Evolutionary conservation across 2,888 invertebrate species (phyloP), one percentile per base, ranked within the genome.

Genomic region (Phaedon cochleariae): DNA sequence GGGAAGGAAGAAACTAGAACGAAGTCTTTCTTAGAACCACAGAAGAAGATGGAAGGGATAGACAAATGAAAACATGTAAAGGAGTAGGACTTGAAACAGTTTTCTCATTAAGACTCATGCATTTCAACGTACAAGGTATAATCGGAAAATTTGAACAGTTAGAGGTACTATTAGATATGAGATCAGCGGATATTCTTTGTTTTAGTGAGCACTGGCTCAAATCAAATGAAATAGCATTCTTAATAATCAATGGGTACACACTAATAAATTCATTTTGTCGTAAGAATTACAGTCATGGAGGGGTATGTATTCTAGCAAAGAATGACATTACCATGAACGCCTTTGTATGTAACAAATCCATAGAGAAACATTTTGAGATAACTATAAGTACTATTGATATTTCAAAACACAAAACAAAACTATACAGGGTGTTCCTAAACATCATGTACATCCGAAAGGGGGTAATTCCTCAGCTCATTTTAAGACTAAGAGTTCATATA

Each of bases 201-300:
- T 41, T 41, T n/a, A 41, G 41, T 41, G 41, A 41, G 15, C 41
- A 41, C 6, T 41, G 41, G 41, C 41, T 41, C 3, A 41, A 6
- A 41, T 41, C 41, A 6, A 41, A 41, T 48, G 48, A 48, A 48
- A 48, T 48, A 48, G 20, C 48, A 48, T 48, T 48, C n/a, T 6
- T 10, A 20, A 48, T 20, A 48, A 21, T 48, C 10, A 48, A 7
- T 2, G 48, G 48, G 7, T 48, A 20, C 3, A 20, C 5, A 48
- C 10, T 48, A 48, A 48, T 48, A 48, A 48, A 48, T n/a, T 20
- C 22, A 48, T 48, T 48, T 21, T 48, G 48, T 48, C 48, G 48
- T 48, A 9, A 48, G 22, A 20, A 48, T 10, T 9, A 9, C n/a
- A 48, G 48, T 48, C 48, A 48, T 48, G 20, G 21, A n/a, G 20